phyloP scores from a whole-genome alignment of 2,113 vertebrate species.

The Ctenomys sociabilis region DNA sequence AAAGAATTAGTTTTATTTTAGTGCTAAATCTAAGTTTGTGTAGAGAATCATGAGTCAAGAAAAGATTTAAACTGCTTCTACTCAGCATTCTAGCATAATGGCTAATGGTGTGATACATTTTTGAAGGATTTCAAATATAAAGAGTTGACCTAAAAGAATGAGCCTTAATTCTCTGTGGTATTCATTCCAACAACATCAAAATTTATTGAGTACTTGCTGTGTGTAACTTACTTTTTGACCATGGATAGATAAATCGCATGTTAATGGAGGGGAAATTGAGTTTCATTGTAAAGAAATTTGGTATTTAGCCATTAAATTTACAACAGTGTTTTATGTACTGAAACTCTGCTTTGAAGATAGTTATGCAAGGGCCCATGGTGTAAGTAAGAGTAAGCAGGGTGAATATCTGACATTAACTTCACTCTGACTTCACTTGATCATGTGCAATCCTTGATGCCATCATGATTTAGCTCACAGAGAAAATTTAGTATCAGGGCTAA shows the following conservation, averaged over 20 bases:
- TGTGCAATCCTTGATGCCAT: not conserved
- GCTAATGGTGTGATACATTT: not conserved
- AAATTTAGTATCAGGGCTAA: not conserved
- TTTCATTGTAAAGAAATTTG: constrained; percentile 24
- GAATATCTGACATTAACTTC: not conserved
- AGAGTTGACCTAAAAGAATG: constrained; percentile 28
- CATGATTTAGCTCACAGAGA: not conserved
- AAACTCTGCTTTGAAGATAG: not conserved
- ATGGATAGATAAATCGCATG: not conserved
- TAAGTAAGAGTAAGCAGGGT: not conserved
- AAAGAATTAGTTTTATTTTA: constrained; percentile 25
- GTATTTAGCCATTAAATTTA: constrained; percentile 20
- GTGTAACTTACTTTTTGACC: not conserved
- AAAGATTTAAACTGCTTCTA: not conserved
- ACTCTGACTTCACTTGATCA: not conserved
- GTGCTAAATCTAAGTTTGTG: not conserved
- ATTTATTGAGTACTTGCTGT: not conserved
- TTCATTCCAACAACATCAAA: constrained; percentile 18
- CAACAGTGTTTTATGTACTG: not conserved
- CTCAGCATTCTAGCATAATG: not conserved
- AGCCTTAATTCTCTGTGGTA: not conserved
- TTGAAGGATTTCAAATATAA: constrained; percentile 53
- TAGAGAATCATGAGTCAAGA: not conserved
- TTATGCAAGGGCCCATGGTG: not conserved
- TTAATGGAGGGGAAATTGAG: not conserved